Evolutionary conservation across 2,888 invertebrate species (phyloP).

Genomic region (Dynastes hyllus): DNA sequence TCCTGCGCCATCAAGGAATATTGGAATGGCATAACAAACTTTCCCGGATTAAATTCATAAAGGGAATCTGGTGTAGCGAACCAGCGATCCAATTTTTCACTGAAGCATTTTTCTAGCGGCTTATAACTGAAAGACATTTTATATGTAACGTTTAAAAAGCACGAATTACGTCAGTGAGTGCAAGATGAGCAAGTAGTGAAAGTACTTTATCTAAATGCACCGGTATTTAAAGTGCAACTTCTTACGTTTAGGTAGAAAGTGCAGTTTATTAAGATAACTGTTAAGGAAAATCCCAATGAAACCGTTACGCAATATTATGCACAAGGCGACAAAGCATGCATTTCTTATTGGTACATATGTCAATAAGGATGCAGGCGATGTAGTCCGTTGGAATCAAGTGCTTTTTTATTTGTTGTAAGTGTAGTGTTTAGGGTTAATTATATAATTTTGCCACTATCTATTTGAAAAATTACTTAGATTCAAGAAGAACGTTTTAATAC

Average conservation of each 20-base stretch:
- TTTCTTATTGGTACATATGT: too few relatives aligned
- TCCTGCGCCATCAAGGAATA: conserved; percentile 80
- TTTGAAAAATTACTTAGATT: too few relatives aligned
- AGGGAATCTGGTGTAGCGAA: conserved; percentile 82
- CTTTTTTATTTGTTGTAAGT: too few relatives aligned
- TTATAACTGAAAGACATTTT: conserved; percentile 55
- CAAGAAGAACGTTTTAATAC: too few relatives aligned
- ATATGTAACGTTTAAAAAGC: too few relatives aligned
- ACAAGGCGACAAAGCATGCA: too few relatives aligned
- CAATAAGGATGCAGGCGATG: too few relatives aligned
- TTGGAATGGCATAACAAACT: conserved; percentile 80
- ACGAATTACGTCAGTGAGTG: too few relatives aligned
- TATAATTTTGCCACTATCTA: too few relatives aligned
- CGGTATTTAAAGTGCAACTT: neutral
- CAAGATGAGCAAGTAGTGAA: conserved; percentile 13
- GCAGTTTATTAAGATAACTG: neutral
- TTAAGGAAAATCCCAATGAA: too few relatives aligned
- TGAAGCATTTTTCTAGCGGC: conserved; percentile 55
- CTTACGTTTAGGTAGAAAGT: conserved; percentile 13
- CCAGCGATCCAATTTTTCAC: conserved; percentile 77
- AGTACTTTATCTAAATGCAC: conserved; percentile 11
- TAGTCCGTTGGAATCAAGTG: too few relatives aligned
- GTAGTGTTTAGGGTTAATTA: too few relatives aligned
- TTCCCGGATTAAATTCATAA: conserved; percentile 82
- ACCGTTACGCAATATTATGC: neutral